Percentiles rank a stretch among this genome's conserved stretches.
These are phyloP conservation scores for Erythrocercus mccallii DNA, from an alignment of 2,113 vertebrate species.

Conservation along the genomic window DNA sequence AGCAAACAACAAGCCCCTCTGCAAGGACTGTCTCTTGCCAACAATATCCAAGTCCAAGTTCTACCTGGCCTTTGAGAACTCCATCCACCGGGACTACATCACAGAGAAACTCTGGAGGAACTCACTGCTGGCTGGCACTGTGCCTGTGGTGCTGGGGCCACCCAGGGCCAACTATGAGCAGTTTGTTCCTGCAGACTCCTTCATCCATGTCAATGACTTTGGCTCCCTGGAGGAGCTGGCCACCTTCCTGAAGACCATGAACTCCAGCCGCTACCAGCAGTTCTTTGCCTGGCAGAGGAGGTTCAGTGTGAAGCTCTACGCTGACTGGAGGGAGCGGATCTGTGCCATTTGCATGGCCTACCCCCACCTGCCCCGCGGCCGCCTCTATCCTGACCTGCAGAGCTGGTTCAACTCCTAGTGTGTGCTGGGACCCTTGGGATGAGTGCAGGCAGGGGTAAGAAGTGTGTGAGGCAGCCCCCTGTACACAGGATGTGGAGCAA, in stretches of 20 bases:
- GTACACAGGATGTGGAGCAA: neutral
- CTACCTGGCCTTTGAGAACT: constrained; percentile 94
- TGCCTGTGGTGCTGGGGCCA: constrained; percentile 88
- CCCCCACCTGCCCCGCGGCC: constrained; percentile 52
- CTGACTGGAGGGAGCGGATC: constrained; percentile 84
- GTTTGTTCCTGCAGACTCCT: constrained; percentile 79
- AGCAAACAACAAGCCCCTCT: constrained; percentile 58
- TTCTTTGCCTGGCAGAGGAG: constrained; percentile 80
- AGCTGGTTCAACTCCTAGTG: constrained; percentile 69
- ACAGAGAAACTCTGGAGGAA: constrained; percentile 96
- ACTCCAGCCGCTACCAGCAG: constrained; percentile 70
- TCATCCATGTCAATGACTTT: constrained; percentile 89
- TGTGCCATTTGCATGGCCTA: constrained; percentile 80
- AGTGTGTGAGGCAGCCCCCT: accelerated
- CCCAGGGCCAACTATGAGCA: constrained; percentile 78
- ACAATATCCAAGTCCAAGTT: constrained; percentile 84
- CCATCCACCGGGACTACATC: constrained; percentile 85
- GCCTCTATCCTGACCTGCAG: constrained; percentile 64
- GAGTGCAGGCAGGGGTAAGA: neutral
- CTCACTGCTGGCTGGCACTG: constrained; percentile 71
- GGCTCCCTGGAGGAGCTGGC: constrained; percentile 74
- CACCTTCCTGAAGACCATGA: constrained; percentile 73
- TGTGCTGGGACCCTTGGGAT: neutral
- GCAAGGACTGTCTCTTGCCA: constrained; percentile 68
- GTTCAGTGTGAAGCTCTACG: constrained; percentile 70